These are phyloP conservation scores for Oxycera nigricornis DNA, from an alignment of 2,888 invertebrate species.

Conservation along the genomic window DNA sequence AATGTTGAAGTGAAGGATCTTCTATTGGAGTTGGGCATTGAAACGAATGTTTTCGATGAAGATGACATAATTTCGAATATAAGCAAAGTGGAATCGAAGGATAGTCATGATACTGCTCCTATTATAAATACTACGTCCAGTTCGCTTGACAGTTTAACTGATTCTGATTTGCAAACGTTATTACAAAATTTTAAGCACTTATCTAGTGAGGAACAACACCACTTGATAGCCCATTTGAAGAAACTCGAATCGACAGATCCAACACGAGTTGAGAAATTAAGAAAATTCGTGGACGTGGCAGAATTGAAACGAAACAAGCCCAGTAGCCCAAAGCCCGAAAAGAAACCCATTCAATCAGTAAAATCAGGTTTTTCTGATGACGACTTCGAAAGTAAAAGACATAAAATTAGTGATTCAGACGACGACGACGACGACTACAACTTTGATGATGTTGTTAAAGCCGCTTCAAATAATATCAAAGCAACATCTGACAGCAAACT, in stretches of 20 bases:
- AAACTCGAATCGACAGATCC: constrained; percentile 81
- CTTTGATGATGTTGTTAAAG: constrained; percentile 83
- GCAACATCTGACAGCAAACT: constrained; percentile 70
- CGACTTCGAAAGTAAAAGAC: constrained; percentile 52
- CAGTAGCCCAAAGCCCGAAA: constrained; percentile 29
- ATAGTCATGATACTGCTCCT: neutral
- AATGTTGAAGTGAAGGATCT: constrained; percentile 48
- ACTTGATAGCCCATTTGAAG: constrained; percentile 80
- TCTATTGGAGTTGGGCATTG: constrained; percentile 51
- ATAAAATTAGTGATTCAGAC: constrained; percentile 66
- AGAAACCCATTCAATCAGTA: constrained; percentile 34
- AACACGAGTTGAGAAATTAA: constrained; percentile 75
- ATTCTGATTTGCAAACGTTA: constrained; percentile 79
- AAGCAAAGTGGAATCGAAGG: constrained; percentile 34
- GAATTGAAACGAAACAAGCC: constrained; percentile 50
- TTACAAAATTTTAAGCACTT: constrained; percentile 83
- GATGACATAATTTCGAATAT: constrained; percentile 24
- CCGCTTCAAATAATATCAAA: constrained; percentile 76
- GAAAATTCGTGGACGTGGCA: constrained; percentile 75
- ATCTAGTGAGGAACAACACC: constrained; percentile 81
- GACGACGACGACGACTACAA: constrained; percentile 81
- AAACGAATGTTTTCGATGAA: constrained; percentile 4
- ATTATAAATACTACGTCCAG: constrained; percentile 54
- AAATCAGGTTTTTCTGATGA: constrained; percentile 49
- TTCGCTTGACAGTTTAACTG: constrained; percentile 78